Conservation (phyloP, 2,888 invertebrate genomes). For the Boloria selene region DNA sequence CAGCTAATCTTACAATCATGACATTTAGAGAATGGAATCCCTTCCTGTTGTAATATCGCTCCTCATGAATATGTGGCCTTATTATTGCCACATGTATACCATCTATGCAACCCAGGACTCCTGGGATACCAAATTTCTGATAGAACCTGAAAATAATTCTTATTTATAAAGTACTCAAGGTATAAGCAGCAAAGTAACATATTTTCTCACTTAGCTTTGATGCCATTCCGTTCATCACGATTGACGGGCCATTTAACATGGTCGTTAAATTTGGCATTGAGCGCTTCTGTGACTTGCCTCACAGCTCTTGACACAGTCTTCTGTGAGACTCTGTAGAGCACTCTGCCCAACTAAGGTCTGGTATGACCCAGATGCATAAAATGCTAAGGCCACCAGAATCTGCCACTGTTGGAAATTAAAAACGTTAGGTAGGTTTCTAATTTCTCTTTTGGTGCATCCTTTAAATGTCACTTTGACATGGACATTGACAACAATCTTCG, state of each 20-base stretch:
- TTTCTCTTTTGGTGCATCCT: no score
- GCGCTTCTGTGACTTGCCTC: not conserved
- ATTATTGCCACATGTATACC: conserved; percentile 22
- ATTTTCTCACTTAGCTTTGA: no score
- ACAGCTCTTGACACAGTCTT: not conserved
- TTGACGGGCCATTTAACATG: no score
- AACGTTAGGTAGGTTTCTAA: no score
- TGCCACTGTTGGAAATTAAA: not conserved
- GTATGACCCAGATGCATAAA: not conserved
- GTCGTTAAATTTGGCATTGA: not conserved
- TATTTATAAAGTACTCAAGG: no score
- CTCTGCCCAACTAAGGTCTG: not conserved
- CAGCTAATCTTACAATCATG: conserved; percentile 25
- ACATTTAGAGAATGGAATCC: conserved; percentile 30
- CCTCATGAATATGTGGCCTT: conserved; percentile 26
- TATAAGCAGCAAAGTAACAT: no score
- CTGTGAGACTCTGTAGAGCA: not conserved
- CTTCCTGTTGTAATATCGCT: conserved; percentile 28
- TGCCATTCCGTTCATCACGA: no score
- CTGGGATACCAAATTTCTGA: not conserved
- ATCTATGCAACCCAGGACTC: conserved; percentile 25
- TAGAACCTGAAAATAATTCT: not conserved
- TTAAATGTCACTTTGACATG: no score
- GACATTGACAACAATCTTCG: no score
- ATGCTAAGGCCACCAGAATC: not conserved